Base-by-base conservation (phyloP, 2,113 vertebrate species). In the Myxocyprinus asiaticus region DNA sequence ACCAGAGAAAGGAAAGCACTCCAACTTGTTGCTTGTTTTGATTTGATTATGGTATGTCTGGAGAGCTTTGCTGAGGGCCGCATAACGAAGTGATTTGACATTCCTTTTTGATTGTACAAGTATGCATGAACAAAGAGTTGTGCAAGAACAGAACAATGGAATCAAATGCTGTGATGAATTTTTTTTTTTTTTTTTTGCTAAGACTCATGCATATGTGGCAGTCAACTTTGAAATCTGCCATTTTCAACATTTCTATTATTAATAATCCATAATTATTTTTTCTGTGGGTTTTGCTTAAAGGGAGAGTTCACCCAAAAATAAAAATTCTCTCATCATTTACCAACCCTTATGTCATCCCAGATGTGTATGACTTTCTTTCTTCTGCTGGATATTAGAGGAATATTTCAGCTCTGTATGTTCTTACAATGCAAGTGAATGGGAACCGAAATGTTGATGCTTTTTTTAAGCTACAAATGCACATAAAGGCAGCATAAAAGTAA, bases 91-190 rank as follows among this genome's bases (percentile, higher is more conserved):
- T 82, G 79, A 85, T 69, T 90, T 90, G 86, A 89, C 88, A 89
- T 92, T 92, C 91, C 86, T 89, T 78, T 85, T 87, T 90, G 89
- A 93, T 91, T 92, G 88, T 89, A 85, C 86, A 91, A 90, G 89
- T 87, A 87, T 88, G 87, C 83, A 85, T 88, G 85, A 91, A 90
- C 85, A 86, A 88, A 87, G 86, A 62, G 73, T 85, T 82, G 74
- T 82, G 51, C 83, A 86, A 85, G 84, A 67, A 69, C 51, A 78
- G 73, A 90, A 91, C 87, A 89, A 88, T 87, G 82, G 85, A 84
- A 89, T 87, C 79, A 87, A 88, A 84, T 86, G 81, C 80, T 81
- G 85, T 72, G 85, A 88, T 90, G 90, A 85, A 90, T 91, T 86
- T 88, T 33, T 42, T 71, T 62, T 91, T 86, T 88, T 33, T 42